Evolutionary conservation across 2,113 vertebrate species (phyloP).

Genomic region (human (Homo sapiens)): GRCh38 chr13:49923001-49923500

Average conservation of each 20-base stretch:
- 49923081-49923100: slow-evolving; percentile 11
- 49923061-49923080: background rate
- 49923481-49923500: too few species aligned
- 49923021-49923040: slow-evolving; percentile 34
- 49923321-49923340: too few species aligned
- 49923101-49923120: slow-evolving; percentile 16
- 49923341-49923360: too few species aligned
- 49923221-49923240: background rate
- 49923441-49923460: too few species aligned
- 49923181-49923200: background rate
- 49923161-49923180: background rate
- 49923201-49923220: background rate
- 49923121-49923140: background rate
- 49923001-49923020: slow-evolving; percentile 16
- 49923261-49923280: too few species aligned
- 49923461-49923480: too few species aligned
- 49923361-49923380: too few species aligned
- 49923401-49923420: too few species aligned
- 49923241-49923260: background rate
- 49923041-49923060: background rate
- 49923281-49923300: too few species aligned
- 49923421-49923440: too few species aligned
- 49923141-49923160: background rate
- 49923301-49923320: too few species aligned
- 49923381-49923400: too few species aligned